phyloP scores from a whole-genome alignment of 2,113 vertebrate species.

The Microtus ochrogaster region DNA sequence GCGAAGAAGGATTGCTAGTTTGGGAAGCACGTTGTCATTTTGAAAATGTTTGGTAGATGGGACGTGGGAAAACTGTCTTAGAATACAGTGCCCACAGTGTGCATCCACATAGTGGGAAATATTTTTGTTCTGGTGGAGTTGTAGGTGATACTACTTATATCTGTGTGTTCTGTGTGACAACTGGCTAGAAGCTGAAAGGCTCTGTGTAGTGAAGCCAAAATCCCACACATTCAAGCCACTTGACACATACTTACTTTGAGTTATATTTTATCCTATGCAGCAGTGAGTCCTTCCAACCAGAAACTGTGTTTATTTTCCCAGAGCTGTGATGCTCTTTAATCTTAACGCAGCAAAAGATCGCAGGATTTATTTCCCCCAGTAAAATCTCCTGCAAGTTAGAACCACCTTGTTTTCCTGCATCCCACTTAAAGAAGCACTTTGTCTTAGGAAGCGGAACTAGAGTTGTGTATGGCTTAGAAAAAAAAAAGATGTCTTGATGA shows the following conservation, averaged over 20 bases:
- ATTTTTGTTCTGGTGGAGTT: constrained; percentile 53
- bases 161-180: constrained; percentile 75
- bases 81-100: neutral
- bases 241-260: constrained; percentile 79
- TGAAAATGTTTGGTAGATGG: constrained; percentile 32
- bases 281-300: constrained; percentile 50
- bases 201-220: constrained; percentile 74
- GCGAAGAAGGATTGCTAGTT: neutral
- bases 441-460: constrained; percentile 67
- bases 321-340: constrained; percentile 59
- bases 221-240: constrained; percentile 74
- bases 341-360: constrained; percentile 54
- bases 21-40: constrained; percentile 8
- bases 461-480: neutral
- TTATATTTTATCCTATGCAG: constrained; percentile 77
- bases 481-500: constrained; percentile 38
- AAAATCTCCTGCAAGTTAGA: constrained; percentile 53
- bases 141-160: constrained; percentile 69
- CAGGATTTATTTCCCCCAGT: constrained; percentile 70
- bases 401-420: constrained; percentile 62
- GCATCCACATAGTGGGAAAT: constrained; percentile 48
- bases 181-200: constrained; percentile 77
- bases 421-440: constrained; percentile 58
- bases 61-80: neutral
- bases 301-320: constrained; percentile 63